Percentiles rank a stretch among this genome's conserved stretches.
phyloP scores from a whole-genome alignment of 2,113 vertebrate species.

The Callorhinus ursinus region DNA sequence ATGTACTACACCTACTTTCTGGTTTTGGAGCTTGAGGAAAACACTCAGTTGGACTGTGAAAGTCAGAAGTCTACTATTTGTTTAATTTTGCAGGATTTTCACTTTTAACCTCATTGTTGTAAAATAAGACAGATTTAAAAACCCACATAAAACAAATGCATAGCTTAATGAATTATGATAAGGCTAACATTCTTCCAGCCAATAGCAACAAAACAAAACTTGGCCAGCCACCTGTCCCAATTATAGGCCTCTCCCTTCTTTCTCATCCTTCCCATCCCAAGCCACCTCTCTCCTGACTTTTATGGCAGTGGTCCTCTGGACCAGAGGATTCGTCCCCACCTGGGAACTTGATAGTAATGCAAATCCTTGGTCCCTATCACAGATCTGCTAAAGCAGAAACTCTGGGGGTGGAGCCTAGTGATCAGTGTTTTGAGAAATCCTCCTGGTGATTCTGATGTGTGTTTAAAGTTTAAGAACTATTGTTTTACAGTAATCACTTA shows the following conservation, averaged over 20 bases:
- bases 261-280: neutral
- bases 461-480: neutral
- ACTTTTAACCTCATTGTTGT: neutral
- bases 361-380: neutral
- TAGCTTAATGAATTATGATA: neutral
- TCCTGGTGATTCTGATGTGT: neutral
- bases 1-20: neutral
- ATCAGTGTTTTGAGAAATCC: neutral
- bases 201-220: neutral
- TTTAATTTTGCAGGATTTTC: slow-evolving; percentile 5
- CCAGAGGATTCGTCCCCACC: neutral
- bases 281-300: neutral
- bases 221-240: neutral
- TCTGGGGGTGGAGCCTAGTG: neutral
- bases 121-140: slow-evolving; percentile 23
- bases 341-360: neutral
- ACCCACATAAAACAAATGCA: neutral
- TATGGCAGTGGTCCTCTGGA: neutral
- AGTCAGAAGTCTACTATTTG: neutral
- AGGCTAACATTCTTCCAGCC: neutral
- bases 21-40: neutral
- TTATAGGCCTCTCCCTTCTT: neutral
- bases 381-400: slow-evolving; percentile 8
- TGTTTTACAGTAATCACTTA: neutral
- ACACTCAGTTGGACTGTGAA: neutral